These are phyloP conservation scores for Melinaea menophilus DNA, from an alignment of 2,888 invertebrate genomes.

Conservation along the genomic window DNA sequence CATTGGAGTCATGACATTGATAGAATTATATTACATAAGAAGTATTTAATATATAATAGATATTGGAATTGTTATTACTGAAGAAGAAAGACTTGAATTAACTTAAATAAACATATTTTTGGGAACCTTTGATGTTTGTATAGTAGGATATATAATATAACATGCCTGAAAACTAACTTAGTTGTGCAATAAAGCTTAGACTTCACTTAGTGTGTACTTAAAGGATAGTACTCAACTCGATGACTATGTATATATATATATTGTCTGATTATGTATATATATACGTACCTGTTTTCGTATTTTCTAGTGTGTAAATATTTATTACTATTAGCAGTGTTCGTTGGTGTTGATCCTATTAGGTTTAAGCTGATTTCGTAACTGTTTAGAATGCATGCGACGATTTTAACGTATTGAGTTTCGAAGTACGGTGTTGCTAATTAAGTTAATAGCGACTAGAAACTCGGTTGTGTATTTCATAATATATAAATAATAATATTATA, in stretches of 20 bases:
- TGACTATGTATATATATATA: background rate
- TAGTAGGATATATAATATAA: no score
- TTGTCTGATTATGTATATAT: background rate
- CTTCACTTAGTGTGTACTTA: no score
- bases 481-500: background rate
- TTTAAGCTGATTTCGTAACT: slow-evolving; percentile 27
- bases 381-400: slow-evolving; percentile 53
- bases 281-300: background rate
- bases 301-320: background rate
- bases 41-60: slow-evolving; percentile 23
- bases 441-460: slow-evolving; percentile 30
- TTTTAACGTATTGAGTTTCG: slow-evolving; percentile 48
- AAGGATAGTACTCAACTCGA: background rate
- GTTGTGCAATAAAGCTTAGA: no score
- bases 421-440: slow-evolving; percentile 32
- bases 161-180: no score
- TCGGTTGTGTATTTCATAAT: slow-evolving; percentile 17
- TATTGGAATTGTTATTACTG: slow-evolving; percentile 18
- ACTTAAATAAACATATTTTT: no score
- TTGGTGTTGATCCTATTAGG: slow-evolving; percentile 8
- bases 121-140: no score
- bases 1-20: slow-evolving; percentile 52
- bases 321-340: slow-evolving; percentile 1
- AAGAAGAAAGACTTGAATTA: no score
- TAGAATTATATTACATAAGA: slow-evolving; percentile 37